A percentile compares a stretch with the other conserved stretches of the same genome.
Evolutionary conservation across 23 tunicate species (phyloP).

Genomic region (Styela clava): DNA sequence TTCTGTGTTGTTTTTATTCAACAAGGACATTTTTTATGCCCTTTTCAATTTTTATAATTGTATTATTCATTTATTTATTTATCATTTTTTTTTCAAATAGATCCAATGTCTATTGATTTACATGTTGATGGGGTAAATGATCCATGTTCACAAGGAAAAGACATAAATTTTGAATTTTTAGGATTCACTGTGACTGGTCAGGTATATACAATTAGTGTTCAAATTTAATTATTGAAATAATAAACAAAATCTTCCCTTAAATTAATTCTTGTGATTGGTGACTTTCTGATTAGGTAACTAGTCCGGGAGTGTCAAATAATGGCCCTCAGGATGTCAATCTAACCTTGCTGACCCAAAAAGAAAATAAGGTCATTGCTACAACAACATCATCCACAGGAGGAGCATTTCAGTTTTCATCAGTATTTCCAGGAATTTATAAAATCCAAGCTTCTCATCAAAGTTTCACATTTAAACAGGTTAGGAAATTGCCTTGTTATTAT

Average conservation of each 20-base stretch:
- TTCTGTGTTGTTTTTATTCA: no score
- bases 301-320: constrained; percentile 2
- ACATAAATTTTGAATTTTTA: constrained; percentile 79
- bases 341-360: background rate
- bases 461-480: constrained; percentile 62
- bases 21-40: no score
- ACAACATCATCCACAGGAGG: constrained; percentile 46
- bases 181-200: constrained; percentile 84
- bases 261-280: no score
- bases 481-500: background rate
- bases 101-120: constrained; percentile 71
- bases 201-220: constrained; percentile 44
- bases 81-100: no score
- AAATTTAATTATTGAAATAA: background rate
- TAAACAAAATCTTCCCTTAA: background rate
- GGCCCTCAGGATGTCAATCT: constrained; percentile 76
- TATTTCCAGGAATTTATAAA: constrained; percentile 60
- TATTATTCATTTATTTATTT: no score
- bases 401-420: constrained; percentile 47
- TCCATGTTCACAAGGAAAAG: constrained; percentile 70
- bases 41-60: no score
- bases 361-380: background rate
- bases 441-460: constrained; percentile 50
- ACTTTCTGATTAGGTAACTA: constrained; percentile 27
- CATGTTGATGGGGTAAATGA: constrained; percentile 83